Evolutionary conservation across 1,140 invertebrate genomes (phyloP), one percentile per base, ranked within the genome.

Genomic region (Cyclina sinensis): DNA sequence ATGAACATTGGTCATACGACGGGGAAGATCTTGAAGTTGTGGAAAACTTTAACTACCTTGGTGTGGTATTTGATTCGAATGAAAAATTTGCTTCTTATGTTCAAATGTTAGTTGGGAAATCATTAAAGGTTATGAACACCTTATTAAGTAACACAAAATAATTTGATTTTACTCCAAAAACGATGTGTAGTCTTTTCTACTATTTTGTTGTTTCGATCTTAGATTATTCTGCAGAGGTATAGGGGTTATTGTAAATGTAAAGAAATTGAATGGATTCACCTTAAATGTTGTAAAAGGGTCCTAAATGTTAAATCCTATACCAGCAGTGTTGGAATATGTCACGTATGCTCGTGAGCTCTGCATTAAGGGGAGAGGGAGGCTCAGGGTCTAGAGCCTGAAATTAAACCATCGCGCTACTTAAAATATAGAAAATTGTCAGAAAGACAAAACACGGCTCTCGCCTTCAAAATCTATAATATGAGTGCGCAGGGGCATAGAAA

Each of bases 111-210:
- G n/a, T n/a, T n/a, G n/a, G n/a, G n/a, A n/a, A n/a, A n/a, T n/a
- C n/a, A n/a, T n/a, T n/a, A n/a, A n/a, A n/a, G n/a, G n/a, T n/a
- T n/a, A n/a, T n/a, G n/a, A n/a, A n/a, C n/a, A n/a, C n/a, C n/a
- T n/a, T n/a, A n/a, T n/a, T n/a, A n/a, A n/a, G n/a, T 30, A 65
- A 65, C 32, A 65, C 59, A 30, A 65, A 65, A 30, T n/a, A 65
- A 32, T 65, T 65, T 59, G 54, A 59, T 59, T 59, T 59, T 59
- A n/a, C n/a, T 12, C 54, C 54, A 59, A 59, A n/a, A 24, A 59
- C 21, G n/a, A 24, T 59, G 54, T 59, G 54, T 59, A 59, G 21
- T n/a, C 43, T 73, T 16, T 73, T 73, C 27, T 35, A 73, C n/a
- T 37, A 4, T 43, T 73, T 73, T 73, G 70, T 73, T 16, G 21